These are phyloP conservation scores for Drosophila histrio DNA, from an alignment of 2,888 invertebrate genomes.

Conservation along the genomic window DNA sequence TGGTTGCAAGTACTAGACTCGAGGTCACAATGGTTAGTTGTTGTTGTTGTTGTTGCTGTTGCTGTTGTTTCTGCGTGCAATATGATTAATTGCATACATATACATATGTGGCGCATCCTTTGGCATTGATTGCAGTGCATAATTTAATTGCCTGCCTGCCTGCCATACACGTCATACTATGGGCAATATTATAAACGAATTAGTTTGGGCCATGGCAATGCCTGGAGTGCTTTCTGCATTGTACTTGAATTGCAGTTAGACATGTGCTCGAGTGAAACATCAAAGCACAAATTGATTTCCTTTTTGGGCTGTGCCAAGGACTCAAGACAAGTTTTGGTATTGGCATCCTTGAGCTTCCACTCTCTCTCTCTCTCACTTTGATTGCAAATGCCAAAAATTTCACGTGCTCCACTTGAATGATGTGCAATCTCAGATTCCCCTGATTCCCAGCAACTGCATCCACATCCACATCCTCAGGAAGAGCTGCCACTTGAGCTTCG, in stretches of 20 bases:
- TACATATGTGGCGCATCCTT: constrained; percentile 25
- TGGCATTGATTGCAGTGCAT: constrained; percentile 46
- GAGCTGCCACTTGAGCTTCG: constrained; percentile 19
- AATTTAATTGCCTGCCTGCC: constrained; percentile 64
- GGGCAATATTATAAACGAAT: constrained; percentile 59
- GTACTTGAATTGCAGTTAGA: constrained; percentile 25
- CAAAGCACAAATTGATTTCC: constrained; percentile 52
- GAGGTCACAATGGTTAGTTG: constrained; percentile 3
- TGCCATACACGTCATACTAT: constrained; percentile 46
- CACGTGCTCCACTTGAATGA: constrained; percentile 34
- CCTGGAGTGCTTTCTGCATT: not conserved
- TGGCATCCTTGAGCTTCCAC: constrained; percentile 10
- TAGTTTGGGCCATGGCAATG: constrained; percentile 17
- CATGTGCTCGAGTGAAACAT: constrained; percentile 9
- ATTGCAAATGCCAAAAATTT: constrained; percentile 44
- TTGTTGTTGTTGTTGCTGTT: constrained; percentile 37
- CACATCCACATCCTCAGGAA: not conserved
- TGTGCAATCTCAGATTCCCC: constrained; percentile 25
- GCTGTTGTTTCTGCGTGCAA: constrained; percentile 38
- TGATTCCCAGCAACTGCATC: constrained; percentile 15
- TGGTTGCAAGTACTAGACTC: not conserved
- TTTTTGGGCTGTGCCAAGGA: constrained; percentile 18
- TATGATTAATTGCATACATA: constrained; percentile 68
- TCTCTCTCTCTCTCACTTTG: not conserved
- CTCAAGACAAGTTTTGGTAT: constrained; percentile 10